Percentiles rank a stretch among this genome's conserved stretches.
Conservation (phyloP, 2,113 vertebrate species). For the Hypomesus transpacificus region DNA sequence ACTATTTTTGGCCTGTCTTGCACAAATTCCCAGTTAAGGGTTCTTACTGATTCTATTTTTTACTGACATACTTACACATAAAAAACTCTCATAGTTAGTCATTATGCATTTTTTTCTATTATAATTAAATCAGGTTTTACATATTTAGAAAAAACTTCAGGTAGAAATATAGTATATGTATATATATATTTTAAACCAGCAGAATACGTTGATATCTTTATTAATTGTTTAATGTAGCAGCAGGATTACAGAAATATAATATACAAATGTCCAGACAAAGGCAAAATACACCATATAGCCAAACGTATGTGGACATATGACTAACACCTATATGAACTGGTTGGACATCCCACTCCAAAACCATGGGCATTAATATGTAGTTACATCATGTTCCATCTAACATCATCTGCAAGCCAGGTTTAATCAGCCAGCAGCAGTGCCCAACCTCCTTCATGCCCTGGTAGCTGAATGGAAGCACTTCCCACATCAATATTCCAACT, state of each 20-base stretch:
- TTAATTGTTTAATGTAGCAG: conserved; percentile 93
- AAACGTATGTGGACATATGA: conserved; percentile 72
- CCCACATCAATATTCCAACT: too few species aligned
- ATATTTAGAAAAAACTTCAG: not conserved
- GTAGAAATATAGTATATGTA: not conserved
- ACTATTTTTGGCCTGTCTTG: too few species aligned
- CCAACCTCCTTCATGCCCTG: conserved; percentile 42
- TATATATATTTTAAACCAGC: not conserved
- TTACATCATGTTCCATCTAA: not conserved
- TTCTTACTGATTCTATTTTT: too few species aligned
- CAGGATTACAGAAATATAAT: conserved; percentile 99
- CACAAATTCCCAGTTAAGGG: too few species aligned
- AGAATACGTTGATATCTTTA: conserved; percentile 64
- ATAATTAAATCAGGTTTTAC: not conserved
- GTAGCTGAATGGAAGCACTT: too few species aligned
- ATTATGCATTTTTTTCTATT: not conserved
- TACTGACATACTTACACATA: not conserved
- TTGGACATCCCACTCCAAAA: too few species aligned
- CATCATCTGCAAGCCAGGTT: too few species aligned
- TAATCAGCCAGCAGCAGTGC: conserved; percentile 57
- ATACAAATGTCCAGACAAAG: conserved; percentile 99
- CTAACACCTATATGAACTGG: too few species aligned
- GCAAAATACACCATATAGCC: conserved; percentile 91
- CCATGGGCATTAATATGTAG: not conserved
- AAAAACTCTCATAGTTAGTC: not conserved